These are phyloP conservation scores for Chiropotes sagulatus DNA, from an alignment of 2,797 vertebrate species.

Conservation along the genomic window DNA sequence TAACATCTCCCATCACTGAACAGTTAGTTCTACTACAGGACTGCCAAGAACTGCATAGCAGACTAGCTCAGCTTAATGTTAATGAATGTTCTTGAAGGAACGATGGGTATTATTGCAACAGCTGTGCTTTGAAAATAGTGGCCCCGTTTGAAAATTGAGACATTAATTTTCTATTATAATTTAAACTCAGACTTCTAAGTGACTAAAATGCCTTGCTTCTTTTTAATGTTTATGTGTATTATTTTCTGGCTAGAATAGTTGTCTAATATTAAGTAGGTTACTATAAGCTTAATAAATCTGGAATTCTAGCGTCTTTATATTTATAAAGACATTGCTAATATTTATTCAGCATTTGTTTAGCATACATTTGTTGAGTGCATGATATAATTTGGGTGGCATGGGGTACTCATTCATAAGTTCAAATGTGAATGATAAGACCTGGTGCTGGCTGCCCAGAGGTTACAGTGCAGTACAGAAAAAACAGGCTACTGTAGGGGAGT, in stretches of 20 bases:
- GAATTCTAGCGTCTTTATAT: neutral
- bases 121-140: neutral
- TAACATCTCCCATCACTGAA: constrained; percentile 58
- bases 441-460: neutral
- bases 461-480: neutral
- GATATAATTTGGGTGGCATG: neutral
- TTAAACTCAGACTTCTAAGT: neutral
- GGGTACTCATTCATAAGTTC: neutral
- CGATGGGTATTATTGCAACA: neutral
- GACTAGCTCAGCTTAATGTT: constrained; percentile 11
- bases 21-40: neutral
- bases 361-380: neutral
- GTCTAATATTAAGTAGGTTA: neutral
- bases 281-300: neutral
- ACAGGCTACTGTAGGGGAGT: neutral
- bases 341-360: neutral
- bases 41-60: constrained; percentile 16
- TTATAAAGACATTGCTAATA: neutral
- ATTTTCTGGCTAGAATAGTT: neutral
- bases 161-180: neutral
- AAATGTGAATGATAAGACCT: neutral
- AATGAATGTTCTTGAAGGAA: neutral
- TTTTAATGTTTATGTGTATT: neutral
- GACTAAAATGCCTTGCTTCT: neutral
- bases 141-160: neutral